Conservation (phyloP, 2,113 vertebrate genomes). For the Typhlomys cinereus region DNA sequence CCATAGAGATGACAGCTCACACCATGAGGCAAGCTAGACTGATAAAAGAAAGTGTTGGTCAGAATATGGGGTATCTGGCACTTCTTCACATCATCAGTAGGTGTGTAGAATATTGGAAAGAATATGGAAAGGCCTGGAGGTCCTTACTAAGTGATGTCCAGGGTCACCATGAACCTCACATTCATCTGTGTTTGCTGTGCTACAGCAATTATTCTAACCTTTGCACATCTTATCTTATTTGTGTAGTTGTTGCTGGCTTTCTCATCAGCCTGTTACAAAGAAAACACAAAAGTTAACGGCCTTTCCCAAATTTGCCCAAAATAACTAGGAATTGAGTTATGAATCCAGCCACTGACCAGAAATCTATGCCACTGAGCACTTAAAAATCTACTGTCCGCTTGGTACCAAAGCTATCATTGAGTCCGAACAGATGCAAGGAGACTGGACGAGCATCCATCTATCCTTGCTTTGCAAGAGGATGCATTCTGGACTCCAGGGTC, state of each 20-base stretch:
- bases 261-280: neutral
- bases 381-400: neutral
- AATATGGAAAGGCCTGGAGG: neutral
- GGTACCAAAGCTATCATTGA: neutral
- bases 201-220: neutral
- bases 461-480: neutral
- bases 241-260: neutral
- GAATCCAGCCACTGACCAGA: neutral
- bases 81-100: neutral
- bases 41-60: neutral
- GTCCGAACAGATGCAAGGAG: neutral
- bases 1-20: neutral
- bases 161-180: too few species aligned
- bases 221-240: neutral
- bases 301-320: neutral
- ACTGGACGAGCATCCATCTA: accelerated
- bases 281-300: neutral
- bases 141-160: neutral
- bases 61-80: neutral
- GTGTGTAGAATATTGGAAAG: neutral
- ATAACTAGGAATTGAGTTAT: neutral
- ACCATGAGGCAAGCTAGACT: neutral
- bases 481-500: neutral
- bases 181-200: neutral
- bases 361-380: accelerated